These are phyloP conservation scores for Hyla sarda DNA, from an alignment of 2,113 vertebrate genomes.

Conservation along the genomic window DNA sequence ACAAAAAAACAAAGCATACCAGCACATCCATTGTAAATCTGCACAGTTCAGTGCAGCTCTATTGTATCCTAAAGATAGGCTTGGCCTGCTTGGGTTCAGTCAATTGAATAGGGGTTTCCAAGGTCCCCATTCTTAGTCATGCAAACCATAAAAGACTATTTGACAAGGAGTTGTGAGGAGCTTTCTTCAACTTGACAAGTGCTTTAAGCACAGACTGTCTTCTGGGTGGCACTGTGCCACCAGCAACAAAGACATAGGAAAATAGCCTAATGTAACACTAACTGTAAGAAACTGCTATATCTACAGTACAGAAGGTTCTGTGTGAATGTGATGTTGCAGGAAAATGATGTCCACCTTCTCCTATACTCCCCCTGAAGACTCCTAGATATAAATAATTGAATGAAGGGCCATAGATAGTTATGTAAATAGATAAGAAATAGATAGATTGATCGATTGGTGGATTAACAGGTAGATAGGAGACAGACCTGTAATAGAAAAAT, in stretches of 20 bases:
- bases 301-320: neutral
- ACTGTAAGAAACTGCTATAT: neutral
- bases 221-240: conserved; percentile 1
- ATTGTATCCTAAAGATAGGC: conserved; percentile 11
- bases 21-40: neutral
- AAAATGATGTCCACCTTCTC: too few relatives aligned
- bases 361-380: neutral
- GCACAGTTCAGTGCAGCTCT: neutral
- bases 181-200: conserved; percentile 5
- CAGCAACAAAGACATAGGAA: neutral
- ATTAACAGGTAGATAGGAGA: neutral
- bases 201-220: neutral
- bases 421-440: neutral
- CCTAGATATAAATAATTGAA: too few relatives aligned
- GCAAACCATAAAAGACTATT: neutral
- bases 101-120: conserved; percentile 10
- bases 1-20: neutral
- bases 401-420: too few relatives aligned
- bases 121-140: neutral
- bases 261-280: neutral
- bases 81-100: neutral
- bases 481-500: neutral
- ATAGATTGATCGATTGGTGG: neutral
- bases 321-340: neutral
- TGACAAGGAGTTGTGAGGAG: conserved; percentile 12